phyloP scores from a whole-genome alignment of 92 coral and sea anemone genomes.

The Siderastrea radians region DNA sequence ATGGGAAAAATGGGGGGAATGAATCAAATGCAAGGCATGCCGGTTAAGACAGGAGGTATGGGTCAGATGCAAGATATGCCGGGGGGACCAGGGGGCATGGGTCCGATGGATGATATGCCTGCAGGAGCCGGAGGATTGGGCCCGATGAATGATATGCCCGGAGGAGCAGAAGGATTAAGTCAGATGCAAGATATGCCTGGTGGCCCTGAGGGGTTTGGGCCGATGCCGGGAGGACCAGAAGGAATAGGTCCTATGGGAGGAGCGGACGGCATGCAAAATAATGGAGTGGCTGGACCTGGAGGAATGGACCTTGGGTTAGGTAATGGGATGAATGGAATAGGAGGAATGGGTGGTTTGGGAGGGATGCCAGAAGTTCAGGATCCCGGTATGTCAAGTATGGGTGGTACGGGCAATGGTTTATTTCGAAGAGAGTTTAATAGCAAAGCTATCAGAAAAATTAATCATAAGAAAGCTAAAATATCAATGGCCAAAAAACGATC shows the following conservation, averaged over 20 bases:
- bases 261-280: neutral
- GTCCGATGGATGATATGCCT: constrained; percentile 20
- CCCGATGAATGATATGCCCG: constrained; percentile 25
- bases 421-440: constrained; percentile 27
- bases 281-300: constrained; percentile 3
- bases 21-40: neutral
- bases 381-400: constrained; percentile 26
- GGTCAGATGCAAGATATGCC: constrained; percentile 25
- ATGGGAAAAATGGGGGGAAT: constrained; percentile 20
- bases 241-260: neutral
- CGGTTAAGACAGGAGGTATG: neutral
- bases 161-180: constrained; percentile 2
- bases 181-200: constrained; percentile 20
- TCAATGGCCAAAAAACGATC: constrained; percentile 9
- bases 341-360: constrained; percentile 15
- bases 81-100: neutral
- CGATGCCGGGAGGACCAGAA: constrained; percentile 6
- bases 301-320: neutral
- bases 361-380: constrained; percentile 26
- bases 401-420: constrained; percentile 6
- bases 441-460: neutral
- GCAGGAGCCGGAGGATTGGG: constrained; percentile 13
- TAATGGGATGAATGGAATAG: neutral
- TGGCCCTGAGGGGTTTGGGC: neutral
- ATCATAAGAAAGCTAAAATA: constrained; percentile 31